These are phyloP conservation scores for Eupithecia inturbata DNA, from an alignment of 2,888 invertebrate species.

Conservation along the genomic window DNA sequence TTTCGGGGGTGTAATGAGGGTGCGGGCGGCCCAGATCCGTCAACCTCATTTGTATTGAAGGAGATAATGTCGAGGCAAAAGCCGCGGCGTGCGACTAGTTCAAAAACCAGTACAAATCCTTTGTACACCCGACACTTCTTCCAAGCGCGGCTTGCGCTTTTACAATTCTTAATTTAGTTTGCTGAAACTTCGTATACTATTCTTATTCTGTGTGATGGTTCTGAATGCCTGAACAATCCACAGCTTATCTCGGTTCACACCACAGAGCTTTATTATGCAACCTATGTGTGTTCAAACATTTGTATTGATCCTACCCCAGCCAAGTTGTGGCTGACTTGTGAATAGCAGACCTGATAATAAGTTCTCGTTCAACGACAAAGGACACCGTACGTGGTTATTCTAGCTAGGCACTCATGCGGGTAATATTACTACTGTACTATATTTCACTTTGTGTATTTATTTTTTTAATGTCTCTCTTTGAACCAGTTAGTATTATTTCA, in stretches of 20 bases:
- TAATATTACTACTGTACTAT: neutral
- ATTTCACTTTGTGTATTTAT: too few relatives aligned
- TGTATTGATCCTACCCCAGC: slow-evolving; percentile 3
- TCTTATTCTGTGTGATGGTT: neutral
- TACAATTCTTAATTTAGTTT: neutral
- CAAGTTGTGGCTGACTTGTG: slow-evolving; percentile 4
- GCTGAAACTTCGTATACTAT: neutral
- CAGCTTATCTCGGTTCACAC: neutral
- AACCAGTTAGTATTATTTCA: neutral
- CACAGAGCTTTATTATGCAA: neutral
- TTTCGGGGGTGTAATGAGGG: slow-evolving; percentile 40
- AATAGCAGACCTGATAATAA: slow-evolving; percentile 1
- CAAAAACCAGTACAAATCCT: slow-evolving; percentile 11
- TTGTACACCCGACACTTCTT: neutral
- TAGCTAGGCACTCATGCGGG: neutral
- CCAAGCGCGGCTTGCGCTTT: neutral
- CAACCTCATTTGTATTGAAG: slow-evolving; percentile 45
- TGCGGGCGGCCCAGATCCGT: slow-evolving; percentile 36
- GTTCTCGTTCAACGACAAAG: neutral
- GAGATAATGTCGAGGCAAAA: slow-evolving; percentile 46
- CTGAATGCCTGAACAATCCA: neutral
- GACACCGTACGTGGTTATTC: neutral
- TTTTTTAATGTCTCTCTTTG: neutral
- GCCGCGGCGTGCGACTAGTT: slow-evolving; percentile 21
- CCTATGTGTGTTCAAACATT: neutral